Evolutionary conservation across 2,888 invertebrate genomes (phyloP).

Genomic region (Tipula confusa): DNA sequence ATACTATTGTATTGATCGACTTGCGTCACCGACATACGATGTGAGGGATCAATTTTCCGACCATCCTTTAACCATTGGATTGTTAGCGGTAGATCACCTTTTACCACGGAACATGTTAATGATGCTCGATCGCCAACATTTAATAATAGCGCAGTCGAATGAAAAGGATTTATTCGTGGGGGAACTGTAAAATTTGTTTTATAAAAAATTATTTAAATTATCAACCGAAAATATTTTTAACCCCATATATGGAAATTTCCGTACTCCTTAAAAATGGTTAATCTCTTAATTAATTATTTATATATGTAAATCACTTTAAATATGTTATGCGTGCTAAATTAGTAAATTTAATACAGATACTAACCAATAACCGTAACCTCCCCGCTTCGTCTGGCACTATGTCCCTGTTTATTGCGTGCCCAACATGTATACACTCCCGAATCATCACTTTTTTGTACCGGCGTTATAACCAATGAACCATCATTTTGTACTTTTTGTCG

Average conservation of each 20-base stretch:
- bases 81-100: constrained; percentile 70
- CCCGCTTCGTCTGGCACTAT: constrained; percentile 66
- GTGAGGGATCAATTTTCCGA: constrained; percentile 58
- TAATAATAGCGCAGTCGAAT: constrained; percentile 61
- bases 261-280: neutral
- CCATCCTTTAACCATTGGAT: constrained; percentile 75
- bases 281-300: neutral
- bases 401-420: constrained; percentile 72
- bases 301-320: neutral
- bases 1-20: constrained; percentile 74
- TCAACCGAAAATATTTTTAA: neutral
- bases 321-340: neutral
- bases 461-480: constrained; percentile 69
- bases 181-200: constrained; percentile 54
- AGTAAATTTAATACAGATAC: constrained; percentile 41
- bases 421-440: constrained; percentile 77
- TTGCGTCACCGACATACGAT: constrained; percentile 64
- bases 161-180: constrained; percentile 72
- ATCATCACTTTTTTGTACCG: constrained; percentile 69
- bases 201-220: neutral
- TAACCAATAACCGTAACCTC: constrained; percentile 75
- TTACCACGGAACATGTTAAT: constrained; percentile 68
- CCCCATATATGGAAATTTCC: neutral
- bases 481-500: constrained; percentile 69
- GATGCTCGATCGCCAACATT: constrained; percentile 70